Base-by-base conservation (phyloP, 1,140 invertebrate genomes). In the Drosophila simulans region DNA sequence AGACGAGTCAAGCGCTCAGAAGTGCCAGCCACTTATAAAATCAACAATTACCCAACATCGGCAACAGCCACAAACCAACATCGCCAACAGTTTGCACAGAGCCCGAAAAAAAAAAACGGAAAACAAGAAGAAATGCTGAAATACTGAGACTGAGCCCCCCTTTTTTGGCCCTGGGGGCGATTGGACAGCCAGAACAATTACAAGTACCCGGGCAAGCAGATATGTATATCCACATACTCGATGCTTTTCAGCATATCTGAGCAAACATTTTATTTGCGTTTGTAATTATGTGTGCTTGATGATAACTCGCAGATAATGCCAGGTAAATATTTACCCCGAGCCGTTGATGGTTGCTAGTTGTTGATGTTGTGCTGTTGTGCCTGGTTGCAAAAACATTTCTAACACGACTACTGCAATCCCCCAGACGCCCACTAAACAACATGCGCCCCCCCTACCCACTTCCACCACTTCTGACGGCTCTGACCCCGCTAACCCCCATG, bases 241-340 rank as follows among this genome's bases (percentile, higher is more conserved):
- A 51, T 64, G 65, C 51, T 65, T 82, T 89, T 80, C 83, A 74
- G 73, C 79, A 89, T 89, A 86, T 82, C 82, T 80, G 73, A 64
- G 85, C 84, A 89, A 89, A 89, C 82, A 89, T 80, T 84, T 70
- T 80, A 71, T 89, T 89, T 89, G 84, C 60, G 80, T 80, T 90
- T 84, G 85, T 89, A 89, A 89, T 84, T 89, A 89, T 80, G 80
- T 86, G 71, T 74, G 66, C 79, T 88, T 66, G 83, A 86, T 78
- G 83, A 88, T 88, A 88, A 88, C 80, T 84, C 63, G 73, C 56
- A 89, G 84, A 89, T 88, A 89, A 88, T 89, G 64, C 80, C 63
- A 77, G 77, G 84, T 80, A 88, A 88, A 88, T 80, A 88, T 65
- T 70, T 77, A 56, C 54, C 66, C 62, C 70, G 56, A 56, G 60